Percentiles rank a stretch among this genome's conserved stretches.
Evolutionary conservation across 2,797 vertebrate genomes (phyloP).

Genomic region (Fistularia tabacaria): DNA sequence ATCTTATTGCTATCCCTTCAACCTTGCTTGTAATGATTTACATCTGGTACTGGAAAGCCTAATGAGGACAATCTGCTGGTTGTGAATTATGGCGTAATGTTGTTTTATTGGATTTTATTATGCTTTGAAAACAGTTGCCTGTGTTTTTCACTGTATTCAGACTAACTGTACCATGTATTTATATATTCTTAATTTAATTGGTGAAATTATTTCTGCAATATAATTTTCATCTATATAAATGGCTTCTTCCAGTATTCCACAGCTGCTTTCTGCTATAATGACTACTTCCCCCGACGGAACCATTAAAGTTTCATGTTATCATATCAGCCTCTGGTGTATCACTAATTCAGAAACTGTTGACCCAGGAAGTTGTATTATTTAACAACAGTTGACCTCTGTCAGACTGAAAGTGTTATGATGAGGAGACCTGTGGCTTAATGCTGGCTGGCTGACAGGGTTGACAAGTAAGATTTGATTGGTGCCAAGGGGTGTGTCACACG

Average conservation of each 20-base stretch:
- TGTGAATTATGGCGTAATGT: no score
- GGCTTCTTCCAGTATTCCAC: background rate
- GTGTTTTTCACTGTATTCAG: no score
- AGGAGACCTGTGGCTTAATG: slow-evolving; percentile 45
- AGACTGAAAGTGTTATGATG: slow-evolving; percentile 19
- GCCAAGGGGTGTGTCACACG: slow-evolving; percentile 32
- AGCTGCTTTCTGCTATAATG: background rate
- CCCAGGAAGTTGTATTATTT: slow-evolving; percentile 28
- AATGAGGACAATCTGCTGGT: no score
- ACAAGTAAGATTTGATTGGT: slow-evolving; percentile 43
- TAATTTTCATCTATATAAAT: background rate
- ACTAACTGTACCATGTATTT: no score
- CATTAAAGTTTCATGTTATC: slow-evolving; percentile 22
- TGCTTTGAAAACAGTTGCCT: no score
- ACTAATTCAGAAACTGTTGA: slow-evolving; percentile 32
- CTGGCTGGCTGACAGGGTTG: slow-evolving; percentile 33
- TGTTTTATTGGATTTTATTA: no score
- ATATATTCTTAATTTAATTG: no score
- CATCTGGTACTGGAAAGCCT: no score
- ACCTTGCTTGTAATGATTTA: no score
- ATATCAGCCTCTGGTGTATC: slow-evolving; percentile 6
- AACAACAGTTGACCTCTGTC: slow-evolving; percentile 46
- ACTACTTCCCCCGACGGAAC: slow-evolving; percentile 6
- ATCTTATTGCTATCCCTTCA: no score
- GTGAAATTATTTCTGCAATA: background rate